A percentile compares a stretch with the other conserved stretches of the same genome.
Conservation (phyloP, 2,113 vertebrate species). For the Alaudala cheleensis region DNA sequence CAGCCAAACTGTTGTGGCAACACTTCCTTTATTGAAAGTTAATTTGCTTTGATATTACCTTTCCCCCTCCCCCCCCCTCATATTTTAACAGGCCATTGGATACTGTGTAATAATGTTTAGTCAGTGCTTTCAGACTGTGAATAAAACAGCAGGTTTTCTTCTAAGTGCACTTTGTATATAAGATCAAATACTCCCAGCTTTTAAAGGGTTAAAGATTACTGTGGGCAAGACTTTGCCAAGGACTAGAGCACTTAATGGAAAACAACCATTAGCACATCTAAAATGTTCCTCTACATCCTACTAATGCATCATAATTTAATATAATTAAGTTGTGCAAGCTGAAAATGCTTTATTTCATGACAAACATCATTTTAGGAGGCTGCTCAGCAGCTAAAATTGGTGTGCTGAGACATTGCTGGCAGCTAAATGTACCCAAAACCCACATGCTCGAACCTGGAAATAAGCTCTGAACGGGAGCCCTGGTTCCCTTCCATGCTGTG, state of each 20-base stretch:
- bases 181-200: neutral
- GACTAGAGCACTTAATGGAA: neutral
- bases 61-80: fast-evolving
- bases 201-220: neutral
- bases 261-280: neutral
- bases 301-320: neutral
- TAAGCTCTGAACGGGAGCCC: neutral
- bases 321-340: neutral
- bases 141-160: neutral
- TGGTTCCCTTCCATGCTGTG: neutral
- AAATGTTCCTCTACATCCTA: neutral
- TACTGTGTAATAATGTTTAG: neutral
- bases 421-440: neutral
- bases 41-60: neutral
- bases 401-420: neutral
- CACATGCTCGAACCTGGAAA: neutral
- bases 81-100: neutral
- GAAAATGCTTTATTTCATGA: neutral
- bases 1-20: neutral
- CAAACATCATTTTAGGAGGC: neutral
- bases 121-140: neutral
- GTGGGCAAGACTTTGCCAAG: neutral
- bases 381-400: neutral
- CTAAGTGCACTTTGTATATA: neutral
- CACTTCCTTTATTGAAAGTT: neutral